Base-by-base conservation (phyloP, 2,113 vertebrate species). In the Saccopteryx leptura region DNA sequence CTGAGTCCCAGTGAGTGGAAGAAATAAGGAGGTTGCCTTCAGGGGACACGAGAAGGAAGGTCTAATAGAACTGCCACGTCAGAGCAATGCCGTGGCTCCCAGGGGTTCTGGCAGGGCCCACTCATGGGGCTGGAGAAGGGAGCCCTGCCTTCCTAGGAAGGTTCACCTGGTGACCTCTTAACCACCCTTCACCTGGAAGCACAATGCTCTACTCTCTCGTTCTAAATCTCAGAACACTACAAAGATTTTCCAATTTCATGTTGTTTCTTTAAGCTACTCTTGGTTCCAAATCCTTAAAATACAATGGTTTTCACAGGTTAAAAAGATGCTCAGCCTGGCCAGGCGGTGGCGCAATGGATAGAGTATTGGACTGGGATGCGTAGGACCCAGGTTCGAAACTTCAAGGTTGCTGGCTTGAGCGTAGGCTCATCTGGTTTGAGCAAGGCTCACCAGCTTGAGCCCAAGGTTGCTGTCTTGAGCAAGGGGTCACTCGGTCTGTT, bases 131-230 rank as follows among this genome's bases (percentile, higher is more conserved):
- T 11, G 3, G 9, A 18, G 7, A 2, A 66, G 58, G 66, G 13
- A 21, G 31, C 2, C 39, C 48, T 2, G 2, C 11, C 12, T 21
- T 2, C 2, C 8, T 1, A 13, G 71, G 28, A 13, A 9, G 14
- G 9, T 0, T 1, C 3, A 5, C 74, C 8, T 2, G 33, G 2
- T 1, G 15, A 39, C 19, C 24, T 19, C 33, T 6, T 33, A 3
- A 4, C 0, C 2, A 26, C 69, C 56, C 33, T 78, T 52, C 75
- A 26, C 0, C 6, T 61, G 58, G 56, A 19, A 71, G 56, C 11
- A 3, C 23, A 6, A 2, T 0, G 1, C 39, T 33, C 15, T 58
- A 18, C 50, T n/a, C 33, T 4, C 39, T 39, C 39, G 46, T 19
- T 7, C 33, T 21, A 18, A 33, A 31, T 28, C 66, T 82, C 80